phyloP scores from a whole-genome alignment of 1,140 invertebrate species.

The roundworm (Caenorhabditis elegans) region DNA sequence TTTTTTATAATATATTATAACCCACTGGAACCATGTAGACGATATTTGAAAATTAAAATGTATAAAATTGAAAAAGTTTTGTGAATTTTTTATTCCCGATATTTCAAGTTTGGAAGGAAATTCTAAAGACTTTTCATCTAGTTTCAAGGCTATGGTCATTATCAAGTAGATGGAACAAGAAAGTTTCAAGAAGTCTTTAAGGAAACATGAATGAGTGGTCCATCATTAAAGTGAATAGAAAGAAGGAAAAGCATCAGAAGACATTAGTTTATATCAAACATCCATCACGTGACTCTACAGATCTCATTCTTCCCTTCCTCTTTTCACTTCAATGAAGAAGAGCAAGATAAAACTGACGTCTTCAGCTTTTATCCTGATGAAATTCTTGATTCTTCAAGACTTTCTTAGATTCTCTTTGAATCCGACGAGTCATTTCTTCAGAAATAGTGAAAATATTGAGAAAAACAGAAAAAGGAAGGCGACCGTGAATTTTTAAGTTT shows the following conservation, averaged over 20 bases:
- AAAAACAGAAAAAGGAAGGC: not conserved
- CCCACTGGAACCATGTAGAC: no score
- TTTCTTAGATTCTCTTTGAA: not conserved
- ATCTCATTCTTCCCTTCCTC: not conserved
- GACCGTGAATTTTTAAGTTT: slow-evolving; percentile 23
- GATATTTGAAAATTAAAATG: no score
- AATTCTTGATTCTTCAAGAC: not conserved
- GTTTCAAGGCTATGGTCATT: no score
- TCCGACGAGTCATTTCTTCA: not conserved
- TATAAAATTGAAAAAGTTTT: no score
- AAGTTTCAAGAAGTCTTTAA: not conserved
- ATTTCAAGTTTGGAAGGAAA: no score
- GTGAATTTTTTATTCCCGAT: no score
- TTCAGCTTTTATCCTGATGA: slow-evolving; percentile 26
- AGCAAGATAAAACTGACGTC: not conserved
- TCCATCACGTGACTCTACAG: slow-evolving; percentile 12
- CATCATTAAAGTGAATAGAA: not conserved
- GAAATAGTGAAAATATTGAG: not conserved
- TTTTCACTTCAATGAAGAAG: not conserved
- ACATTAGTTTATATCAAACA: not conserved
- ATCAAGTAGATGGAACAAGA: not conserved
- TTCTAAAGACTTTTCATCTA: no score
- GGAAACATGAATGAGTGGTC: not conserved
- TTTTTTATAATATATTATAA: no score
- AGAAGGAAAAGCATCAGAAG: not conserved